Conservation (phyloP, 2,888 invertebrate genomes). For the Athalia circularis region DNA sequence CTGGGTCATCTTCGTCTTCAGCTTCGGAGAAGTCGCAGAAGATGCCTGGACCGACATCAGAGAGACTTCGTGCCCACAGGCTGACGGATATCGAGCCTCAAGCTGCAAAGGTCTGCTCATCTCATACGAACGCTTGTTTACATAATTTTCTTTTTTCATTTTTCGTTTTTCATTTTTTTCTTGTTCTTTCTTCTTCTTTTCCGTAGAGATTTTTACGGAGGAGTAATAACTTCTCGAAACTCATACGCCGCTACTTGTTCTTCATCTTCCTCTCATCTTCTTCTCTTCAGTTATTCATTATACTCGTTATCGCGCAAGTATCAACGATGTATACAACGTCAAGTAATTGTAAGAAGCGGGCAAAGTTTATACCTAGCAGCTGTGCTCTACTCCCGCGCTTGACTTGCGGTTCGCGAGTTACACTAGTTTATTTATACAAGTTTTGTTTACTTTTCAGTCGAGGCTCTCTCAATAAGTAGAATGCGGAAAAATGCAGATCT, state of each 20-base stretch:
- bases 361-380: too few species aligned
- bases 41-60: slow-evolving; percentile 70
- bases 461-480: too few species aligned
- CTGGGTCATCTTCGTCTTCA: slow-evolving; percentile 67
- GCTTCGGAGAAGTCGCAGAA: slow-evolving; percentile 67
- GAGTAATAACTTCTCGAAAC: neutral
- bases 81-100: slow-evolving; percentile 72
- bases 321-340: too few species aligned
- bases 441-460: too few species aligned
- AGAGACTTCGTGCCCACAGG: slow-evolving; percentile 70
- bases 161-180: neutral
- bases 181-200: neutral
- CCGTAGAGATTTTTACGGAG: neutral
- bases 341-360: too few species aligned
- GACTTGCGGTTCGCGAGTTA: too few species aligned
- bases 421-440: too few species aligned
- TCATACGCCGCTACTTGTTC: neutral
- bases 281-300: too few species aligned
- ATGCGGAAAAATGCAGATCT: too few species aligned
- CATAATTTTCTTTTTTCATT: neutral
- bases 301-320: too few species aligned
- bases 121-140: slow-evolving; percentile 7
- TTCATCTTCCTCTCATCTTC: neutral
- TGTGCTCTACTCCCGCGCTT: too few species aligned
- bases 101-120: slow-evolving; percentile 61